Conservation (phyloP, 2,888 invertebrate genomes). For the Papilio demoleus region DNA sequence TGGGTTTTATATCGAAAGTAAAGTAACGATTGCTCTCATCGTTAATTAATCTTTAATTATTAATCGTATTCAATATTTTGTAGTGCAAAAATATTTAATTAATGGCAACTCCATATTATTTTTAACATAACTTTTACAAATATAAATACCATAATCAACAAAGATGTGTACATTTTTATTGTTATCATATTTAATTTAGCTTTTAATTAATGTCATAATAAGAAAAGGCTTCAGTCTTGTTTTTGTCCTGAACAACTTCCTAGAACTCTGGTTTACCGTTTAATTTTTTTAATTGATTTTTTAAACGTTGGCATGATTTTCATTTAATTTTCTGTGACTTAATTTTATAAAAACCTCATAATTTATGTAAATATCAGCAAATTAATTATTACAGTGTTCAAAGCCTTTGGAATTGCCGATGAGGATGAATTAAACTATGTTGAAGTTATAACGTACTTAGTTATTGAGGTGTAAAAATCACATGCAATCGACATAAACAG, state of each 20-base stretch:
- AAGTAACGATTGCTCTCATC: background rate
- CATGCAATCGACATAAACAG: background rate
- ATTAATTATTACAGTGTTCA: slow-evolving; percentile 1
- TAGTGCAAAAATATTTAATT: background rate
- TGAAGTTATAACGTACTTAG: background rate
- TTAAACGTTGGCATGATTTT: background rate
- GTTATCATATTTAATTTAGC: background rate
- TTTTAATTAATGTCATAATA: background rate
- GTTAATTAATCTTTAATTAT: too few relatives aligned
- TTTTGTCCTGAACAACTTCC: background rate
- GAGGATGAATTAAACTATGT: background rate
- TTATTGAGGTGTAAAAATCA: background rate
- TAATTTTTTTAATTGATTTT: background rate
- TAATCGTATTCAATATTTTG: too few relatives aligned
- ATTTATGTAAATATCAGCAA: background rate
- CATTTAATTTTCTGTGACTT: too few relatives aligned
- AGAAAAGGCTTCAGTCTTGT: background rate
- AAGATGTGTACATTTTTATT: background rate
- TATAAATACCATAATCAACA: background rate
- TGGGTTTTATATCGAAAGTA: background rate
- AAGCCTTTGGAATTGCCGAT: slow-evolving; percentile 3
- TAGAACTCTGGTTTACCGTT: background rate
- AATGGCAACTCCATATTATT: too few relatives aligned
- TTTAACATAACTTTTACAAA: too few relatives aligned
- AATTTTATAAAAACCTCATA: background rate